Evolutionary conservation across 2,113 vertebrate species (phyloP).

Genomic region (Myanophis thanlyinensis): DNA sequence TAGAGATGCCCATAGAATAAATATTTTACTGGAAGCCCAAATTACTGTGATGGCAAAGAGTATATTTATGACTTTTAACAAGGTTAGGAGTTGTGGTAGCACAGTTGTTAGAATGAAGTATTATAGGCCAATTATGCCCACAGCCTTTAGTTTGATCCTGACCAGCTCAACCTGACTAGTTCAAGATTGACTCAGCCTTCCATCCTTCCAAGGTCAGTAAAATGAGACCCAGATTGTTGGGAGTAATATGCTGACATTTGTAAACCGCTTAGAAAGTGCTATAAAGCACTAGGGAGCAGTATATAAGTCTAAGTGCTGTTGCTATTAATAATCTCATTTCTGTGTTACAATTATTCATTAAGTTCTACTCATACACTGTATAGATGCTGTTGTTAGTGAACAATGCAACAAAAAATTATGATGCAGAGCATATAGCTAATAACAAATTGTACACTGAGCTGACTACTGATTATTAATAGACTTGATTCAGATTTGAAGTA

Average conservation of each 20-base stretch:
- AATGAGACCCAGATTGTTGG: background rate
- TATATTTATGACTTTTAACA: background rate
- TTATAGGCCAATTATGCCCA: background rate
- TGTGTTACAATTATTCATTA: background rate
- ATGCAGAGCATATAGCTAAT: background rate
- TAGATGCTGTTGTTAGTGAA: background rate
- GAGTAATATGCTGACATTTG: background rate
- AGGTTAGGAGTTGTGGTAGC: background rate
- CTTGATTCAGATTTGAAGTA: background rate
- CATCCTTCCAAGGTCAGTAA: background rate
- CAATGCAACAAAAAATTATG: background rate
- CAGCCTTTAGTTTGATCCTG: background rate
- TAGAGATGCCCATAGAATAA: background rate
- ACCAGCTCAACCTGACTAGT: background rate
- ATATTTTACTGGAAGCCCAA: background rate
- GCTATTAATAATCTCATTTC: background rate
- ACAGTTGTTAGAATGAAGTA: background rate
- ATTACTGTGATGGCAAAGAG: background rate
- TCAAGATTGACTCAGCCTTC: background rate
- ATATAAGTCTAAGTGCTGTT: background rate
- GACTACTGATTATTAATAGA: background rate
- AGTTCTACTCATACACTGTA: background rate
- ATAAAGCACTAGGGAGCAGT: background rate
- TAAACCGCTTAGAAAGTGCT: background rate
- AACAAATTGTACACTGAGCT: background rate